phyloP scores from a whole-genome alignment of 2,113 vertebrate species.

The Paramormyrops kingsleyae region DNA sequence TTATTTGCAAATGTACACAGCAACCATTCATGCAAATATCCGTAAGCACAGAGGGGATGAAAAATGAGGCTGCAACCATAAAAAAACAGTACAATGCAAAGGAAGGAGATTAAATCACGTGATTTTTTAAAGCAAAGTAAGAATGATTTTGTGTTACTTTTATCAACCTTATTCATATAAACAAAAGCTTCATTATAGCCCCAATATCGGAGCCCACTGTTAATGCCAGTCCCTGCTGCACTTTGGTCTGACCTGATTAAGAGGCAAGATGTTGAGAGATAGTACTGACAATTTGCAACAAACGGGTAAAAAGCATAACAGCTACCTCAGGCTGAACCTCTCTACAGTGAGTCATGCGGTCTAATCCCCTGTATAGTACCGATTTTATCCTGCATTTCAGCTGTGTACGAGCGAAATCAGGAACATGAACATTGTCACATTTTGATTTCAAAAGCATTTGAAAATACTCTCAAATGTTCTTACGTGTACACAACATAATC shows the following conservation, averaged over 20 bases:
- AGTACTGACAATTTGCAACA: not conserved
- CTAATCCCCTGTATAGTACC: not conserved
- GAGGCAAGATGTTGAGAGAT: not conserved
- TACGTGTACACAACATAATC: not conserved
- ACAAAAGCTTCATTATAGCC: not conserved
- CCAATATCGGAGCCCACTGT: not conserved
- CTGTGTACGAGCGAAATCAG: not conserved
- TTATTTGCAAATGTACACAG: not conserved
- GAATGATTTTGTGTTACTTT: not conserved
- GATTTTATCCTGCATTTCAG: not conserved
- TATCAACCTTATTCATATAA: not conserved
- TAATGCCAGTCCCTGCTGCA: not conserved
- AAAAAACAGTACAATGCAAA: not conserved
- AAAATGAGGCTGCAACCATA: not conserved
- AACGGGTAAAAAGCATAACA: not conserved
- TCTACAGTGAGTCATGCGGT: not conserved
- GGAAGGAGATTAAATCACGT: not conserved
- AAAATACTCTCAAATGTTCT: not conserved
- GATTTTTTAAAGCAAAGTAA: not conserved
- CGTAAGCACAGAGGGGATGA: not conserved
- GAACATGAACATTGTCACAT: not conserved
- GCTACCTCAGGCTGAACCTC: not conserved
- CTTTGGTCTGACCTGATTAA: not conserved
- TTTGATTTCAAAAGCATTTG: not conserved
- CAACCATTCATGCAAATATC: not conserved